These are phyloP conservation scores for Microcebus murinus DNA, from an alignment of 2,113 vertebrate species.

Conservation along the genomic window DNA sequence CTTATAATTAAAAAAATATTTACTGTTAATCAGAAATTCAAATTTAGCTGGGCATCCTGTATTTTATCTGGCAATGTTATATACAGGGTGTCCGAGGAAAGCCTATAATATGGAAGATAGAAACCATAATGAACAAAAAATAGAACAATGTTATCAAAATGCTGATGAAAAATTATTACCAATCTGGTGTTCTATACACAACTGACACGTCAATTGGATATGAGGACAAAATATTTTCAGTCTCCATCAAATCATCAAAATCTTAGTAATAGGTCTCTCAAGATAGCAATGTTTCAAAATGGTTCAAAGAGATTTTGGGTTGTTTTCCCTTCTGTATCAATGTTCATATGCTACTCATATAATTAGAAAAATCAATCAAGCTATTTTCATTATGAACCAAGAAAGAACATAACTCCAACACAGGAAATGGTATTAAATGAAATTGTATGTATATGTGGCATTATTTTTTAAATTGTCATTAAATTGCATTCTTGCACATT, in stretches of 20 bases:
- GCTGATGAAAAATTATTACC: not conserved
- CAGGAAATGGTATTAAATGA: not conserved
- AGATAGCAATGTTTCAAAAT: not conserved
- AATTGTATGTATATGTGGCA: not conserved
- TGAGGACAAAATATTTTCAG: not conserved
- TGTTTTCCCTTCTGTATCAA: not conserved
- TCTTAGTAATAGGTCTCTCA: not conserved
- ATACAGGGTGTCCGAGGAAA: not conserved
- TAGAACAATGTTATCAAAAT: not conserved
- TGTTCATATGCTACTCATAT: not conserved
- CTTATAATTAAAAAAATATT: not conserved
- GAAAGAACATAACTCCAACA: not conserved
- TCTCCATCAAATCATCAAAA: not conserved
- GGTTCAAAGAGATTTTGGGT: not conserved
- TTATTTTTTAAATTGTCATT: constrained; percentile 2
- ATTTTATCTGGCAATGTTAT: not conserved
- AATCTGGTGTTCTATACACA: not conserved
- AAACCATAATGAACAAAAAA: not conserved
- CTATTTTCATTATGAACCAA: not conserved
- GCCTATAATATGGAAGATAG: not conserved
- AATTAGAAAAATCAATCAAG: constrained; percentile 10
- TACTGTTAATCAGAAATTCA: not conserved
- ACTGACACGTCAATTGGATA: not conserved
- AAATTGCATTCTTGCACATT: not conserved
- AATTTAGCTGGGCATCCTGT: not conserved